Conservation (phyloP, 2,113 vertebrate genomes). For the Datnioides undecimradiatus region DNA sequence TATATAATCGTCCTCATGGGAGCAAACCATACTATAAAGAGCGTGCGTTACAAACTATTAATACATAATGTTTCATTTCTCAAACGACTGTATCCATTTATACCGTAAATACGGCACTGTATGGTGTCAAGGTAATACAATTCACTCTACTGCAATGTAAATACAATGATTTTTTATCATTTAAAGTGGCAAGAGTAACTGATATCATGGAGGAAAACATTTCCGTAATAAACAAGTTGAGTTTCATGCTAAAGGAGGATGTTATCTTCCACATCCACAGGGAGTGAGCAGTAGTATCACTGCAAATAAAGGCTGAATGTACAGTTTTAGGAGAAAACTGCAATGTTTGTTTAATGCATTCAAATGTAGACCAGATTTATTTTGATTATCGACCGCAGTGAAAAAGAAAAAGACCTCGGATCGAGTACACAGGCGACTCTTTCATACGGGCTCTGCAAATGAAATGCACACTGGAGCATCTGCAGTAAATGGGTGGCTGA, state of each 20-base stretch:
- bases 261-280: conserved; percentile 25
- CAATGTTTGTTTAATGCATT: neutral
- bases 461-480: conserved; percentile 28
- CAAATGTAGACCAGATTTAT: neutral
- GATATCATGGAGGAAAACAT: conserved; percentile 33
- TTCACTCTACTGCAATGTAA: conserved; percentile 25
- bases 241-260: conserved; percentile 27
- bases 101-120: conserved; percentile 11
- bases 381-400: neutral
- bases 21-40: conserved; percentile 51
- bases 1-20: conserved; percentile 71
- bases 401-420: neutral
- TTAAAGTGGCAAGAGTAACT: conserved; percentile 21
- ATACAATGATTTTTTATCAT: conserved; percentile 23
- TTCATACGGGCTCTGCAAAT: neutral
- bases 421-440: neutral
- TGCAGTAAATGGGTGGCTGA: conserved; percentile 17
- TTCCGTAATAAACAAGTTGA: conserved; percentile 30
- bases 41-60: conserved; percentile 52
- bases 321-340: neutral
- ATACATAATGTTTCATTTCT: conserved; percentile 47
- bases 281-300: conserved; percentile 33
- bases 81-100: conserved; percentile 5
- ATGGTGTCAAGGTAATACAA: neutral
- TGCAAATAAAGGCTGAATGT: conserved; percentile 32